Evolutionary conservation across 2,113 vertebrate species (phyloP), one percentile per base, ranked within the genome.

Genomic region (Sturnira hondurensis): DNA sequence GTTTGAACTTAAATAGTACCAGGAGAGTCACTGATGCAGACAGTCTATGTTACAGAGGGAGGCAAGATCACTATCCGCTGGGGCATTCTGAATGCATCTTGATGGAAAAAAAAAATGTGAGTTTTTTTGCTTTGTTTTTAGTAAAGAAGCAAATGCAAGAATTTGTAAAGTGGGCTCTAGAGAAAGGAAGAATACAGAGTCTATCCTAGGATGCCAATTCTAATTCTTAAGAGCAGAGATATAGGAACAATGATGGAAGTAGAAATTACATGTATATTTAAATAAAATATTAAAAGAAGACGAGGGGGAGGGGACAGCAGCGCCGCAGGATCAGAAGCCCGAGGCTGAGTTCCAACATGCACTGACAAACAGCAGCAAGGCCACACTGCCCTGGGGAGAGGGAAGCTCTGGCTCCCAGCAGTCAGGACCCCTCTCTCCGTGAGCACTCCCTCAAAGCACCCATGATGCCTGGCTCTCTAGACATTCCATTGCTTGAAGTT

Each of bases 291-390:
- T 14, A 86, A 70, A 81, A 24, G 12, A 77, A 28, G 58, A 16
- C 1, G 24, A 26, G 47, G 0, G 3, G 24, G 28, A 38, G n/a
- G 24, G 7, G 13, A 24, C 11, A 47, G 20, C 7, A 28, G 2
- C 28, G 22, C 9, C 41, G 33, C 24, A 65, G 33, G 20, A 63
- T 26, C 15, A 26, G 71, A 41, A 81, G 47, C 89, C 24, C 0
- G 12, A 56, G 47, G 41, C 24, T 76, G 63, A 94, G 41, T 33
- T n/a, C 83, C 95, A 87, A 97, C 41, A 17, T 19, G 61, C n/a
- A 58, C n/a, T 95, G 96, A 93, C 77, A 96, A 86, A 93, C 71
- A 95, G 89, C 71, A 95, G 89, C n/a, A 22, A 1, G 22, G 12
- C 0, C 20, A 10, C 41, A n/a, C 0, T 8, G 12, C 24, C 63